Evolutionary conservation across 2,113 vertebrate genomes (phyloP).

Genomic region (Syngnathus floridae): DNA sequence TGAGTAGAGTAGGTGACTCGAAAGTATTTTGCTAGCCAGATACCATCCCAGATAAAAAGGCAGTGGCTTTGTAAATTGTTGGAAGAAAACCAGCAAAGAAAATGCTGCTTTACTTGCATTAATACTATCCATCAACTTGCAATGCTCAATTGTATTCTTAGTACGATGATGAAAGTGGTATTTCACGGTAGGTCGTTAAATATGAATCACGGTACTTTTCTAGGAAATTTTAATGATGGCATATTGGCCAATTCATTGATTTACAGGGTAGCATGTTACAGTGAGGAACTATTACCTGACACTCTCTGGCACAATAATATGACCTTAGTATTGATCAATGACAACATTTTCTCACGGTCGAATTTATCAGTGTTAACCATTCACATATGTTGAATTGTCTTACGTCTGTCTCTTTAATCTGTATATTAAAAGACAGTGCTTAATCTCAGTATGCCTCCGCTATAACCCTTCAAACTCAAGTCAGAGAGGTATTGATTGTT

Average conservation of each 20-base stretch:
- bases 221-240: background rate
- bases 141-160: constrained; percentile 10
- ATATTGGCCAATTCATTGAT: background rate
- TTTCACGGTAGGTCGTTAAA: no score
- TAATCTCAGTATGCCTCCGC: background rate
- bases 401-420: background rate
- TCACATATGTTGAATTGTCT: background rate
- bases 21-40: constrained; percentile 37
- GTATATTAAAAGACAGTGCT: background rate
- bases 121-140: constrained; percentile 38
- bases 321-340: background rate
- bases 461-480: background rate
- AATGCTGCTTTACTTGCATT: constrained; percentile 25
- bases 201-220: background rate
- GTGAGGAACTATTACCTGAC: background rate
- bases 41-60: constrained; percentile 34
- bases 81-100: constrained; percentile 15
- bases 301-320: background rate
- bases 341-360: background rate
- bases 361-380: background rate
- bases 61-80: constrained; percentile 19
- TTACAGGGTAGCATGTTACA: background rate
- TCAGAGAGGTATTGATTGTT: constrained; percentile 1
- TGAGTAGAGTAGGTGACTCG: constrained; percentile 18
- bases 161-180: background rate